Evolutionary conservation across 2,797 vertebrate species (phyloP).

Genomic region (Echiichthys vipera): DNA sequence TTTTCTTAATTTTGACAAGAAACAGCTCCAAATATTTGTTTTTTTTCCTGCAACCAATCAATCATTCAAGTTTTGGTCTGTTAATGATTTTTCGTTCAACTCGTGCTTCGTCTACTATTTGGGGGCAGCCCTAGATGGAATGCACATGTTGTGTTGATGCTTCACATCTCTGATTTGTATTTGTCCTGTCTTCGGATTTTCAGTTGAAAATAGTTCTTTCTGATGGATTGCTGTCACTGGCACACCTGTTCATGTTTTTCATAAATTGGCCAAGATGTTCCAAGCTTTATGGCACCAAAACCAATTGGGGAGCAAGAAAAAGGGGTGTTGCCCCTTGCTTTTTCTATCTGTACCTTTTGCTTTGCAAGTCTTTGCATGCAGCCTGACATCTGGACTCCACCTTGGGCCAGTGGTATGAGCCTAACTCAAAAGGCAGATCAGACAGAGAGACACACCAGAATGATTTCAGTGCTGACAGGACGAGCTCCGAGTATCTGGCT

Average conservation of each 20-base stretch:
- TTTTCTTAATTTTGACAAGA: too few relatives aligned
- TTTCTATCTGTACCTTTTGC: constrained; percentile 16
- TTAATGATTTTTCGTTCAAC: too few relatives aligned
- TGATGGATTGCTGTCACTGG: neutral
- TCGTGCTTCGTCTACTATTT: too few relatives aligned
- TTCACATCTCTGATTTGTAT: neutral
- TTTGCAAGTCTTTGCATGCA: constrained; percentile 64
- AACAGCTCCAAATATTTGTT: too few relatives aligned
- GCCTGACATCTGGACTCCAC: constrained; percentile 78
- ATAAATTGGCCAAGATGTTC: constrained; percentile 10
- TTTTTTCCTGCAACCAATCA: too few relatives aligned
- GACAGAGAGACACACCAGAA: constrained; percentile 47
- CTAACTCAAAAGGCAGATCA: constrained; percentile 71
- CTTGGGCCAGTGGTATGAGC: constrained; percentile 66
- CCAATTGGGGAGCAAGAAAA: neutral
- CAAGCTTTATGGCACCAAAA: neutral
- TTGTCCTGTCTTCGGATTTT: constrained; percentile 2
- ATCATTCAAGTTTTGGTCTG: too few relatives aligned
- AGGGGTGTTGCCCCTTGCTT: neutral
- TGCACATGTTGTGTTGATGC: neutral
- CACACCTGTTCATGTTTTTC: constrained; percentile 12
- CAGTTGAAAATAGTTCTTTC: constrained; percentile 3
- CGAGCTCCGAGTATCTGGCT: constrained; percentile 71
- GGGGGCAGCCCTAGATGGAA: too few relatives aligned
- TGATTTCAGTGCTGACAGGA: constrained; percentile 57